Conservation (phyloP, 1,140 invertebrate species). For the Antheraea mylitta region DNA sequence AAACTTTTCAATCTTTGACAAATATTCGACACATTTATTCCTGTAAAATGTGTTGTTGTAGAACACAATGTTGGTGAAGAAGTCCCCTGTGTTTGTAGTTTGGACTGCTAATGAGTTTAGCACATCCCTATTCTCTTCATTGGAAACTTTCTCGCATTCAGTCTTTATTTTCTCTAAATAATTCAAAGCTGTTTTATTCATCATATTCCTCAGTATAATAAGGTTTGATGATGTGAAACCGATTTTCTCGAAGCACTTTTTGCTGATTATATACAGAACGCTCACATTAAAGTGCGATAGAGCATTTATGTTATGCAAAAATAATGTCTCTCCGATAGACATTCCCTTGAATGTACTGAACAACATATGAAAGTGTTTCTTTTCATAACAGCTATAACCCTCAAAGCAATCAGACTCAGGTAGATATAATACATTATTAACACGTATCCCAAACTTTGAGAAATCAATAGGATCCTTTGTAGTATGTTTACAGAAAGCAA, state of each 20-base stretch:
- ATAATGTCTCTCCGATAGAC: conserved; percentile 43
- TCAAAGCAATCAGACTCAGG: conserved; percentile 49
- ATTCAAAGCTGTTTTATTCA: conserved; percentile 41
- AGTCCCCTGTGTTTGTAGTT: conserved; percentile 58
- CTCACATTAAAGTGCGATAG: conserved; percentile 73
- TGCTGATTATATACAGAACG: conserved; percentile 58
- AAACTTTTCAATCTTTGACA: conserved; percentile 54
- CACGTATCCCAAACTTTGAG: conserved; percentile 32
- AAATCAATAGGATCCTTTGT: conserved; percentile 25
- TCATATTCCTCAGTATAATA: conserved; percentile 54
- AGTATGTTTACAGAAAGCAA: conserved; percentile 41
- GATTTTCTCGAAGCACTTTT: conserved; percentile 61
- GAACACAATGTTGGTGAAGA: conserved; percentile 64
- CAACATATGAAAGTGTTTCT: conserved; percentile 56
- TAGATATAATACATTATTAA: conserved; percentile 43
- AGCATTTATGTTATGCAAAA: conserved; percentile 59
- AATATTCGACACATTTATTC: conserved; percentile 63
- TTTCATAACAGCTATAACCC: conserved; percentile 56
- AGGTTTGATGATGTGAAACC: conserved; percentile 53
- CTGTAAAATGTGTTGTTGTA: conserved; percentile 71
- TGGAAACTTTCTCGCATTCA: conserved; percentile 51
- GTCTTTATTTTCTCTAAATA: conserved; percentile 45
- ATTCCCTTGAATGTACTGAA: conserved; percentile 46
- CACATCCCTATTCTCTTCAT: conserved; percentile 50
- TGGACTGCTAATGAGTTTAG: conserved; percentile 58